phyloP scores from a whole-genome alignment of 2,797 vertebrate genomes.

The Sphaeramia orbicularis region DNA sequence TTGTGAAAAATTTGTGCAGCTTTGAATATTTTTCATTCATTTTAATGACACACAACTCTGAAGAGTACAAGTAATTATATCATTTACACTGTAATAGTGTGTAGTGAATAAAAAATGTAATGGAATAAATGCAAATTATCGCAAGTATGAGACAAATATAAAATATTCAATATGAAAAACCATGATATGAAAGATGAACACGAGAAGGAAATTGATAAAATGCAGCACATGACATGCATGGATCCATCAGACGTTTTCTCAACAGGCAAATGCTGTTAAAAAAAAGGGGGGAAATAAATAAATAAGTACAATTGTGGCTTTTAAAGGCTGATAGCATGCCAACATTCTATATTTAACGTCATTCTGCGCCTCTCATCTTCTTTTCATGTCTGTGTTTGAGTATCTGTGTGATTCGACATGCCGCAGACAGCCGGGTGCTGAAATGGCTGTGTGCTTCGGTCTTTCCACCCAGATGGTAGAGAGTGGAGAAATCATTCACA shows the following conservation, averaged over 20 bases:
- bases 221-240: not conserved
- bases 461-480: conserved; percentile 59
- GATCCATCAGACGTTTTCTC: not conserved
- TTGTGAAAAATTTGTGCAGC: no score
- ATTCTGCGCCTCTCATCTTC: conserved; percentile 29
- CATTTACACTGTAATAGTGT: no score
- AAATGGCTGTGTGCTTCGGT: conserved; percentile 20
- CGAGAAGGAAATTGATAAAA: not conserved
- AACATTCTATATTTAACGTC: conserved; percentile 12
- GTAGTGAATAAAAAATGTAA: no score
- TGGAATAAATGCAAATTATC: no score
- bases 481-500: conserved; percentile 60
- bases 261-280: not conserved
- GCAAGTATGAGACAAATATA: no score
- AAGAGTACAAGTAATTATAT: no score
- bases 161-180: no score
- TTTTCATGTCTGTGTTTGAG: conserved; percentile 22
- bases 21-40: no score
- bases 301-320: not conserved
- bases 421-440: conserved; percentile 14
- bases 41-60: no score
- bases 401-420: conserved; percentile 13
- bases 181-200: not conserved
- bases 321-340: conserved; percentile 8
- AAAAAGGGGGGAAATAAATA: not conserved